Base-by-base conservation (phyloP, 2,797 vertebrate genomes). In the Pseudochirops corinnae region DNA sequence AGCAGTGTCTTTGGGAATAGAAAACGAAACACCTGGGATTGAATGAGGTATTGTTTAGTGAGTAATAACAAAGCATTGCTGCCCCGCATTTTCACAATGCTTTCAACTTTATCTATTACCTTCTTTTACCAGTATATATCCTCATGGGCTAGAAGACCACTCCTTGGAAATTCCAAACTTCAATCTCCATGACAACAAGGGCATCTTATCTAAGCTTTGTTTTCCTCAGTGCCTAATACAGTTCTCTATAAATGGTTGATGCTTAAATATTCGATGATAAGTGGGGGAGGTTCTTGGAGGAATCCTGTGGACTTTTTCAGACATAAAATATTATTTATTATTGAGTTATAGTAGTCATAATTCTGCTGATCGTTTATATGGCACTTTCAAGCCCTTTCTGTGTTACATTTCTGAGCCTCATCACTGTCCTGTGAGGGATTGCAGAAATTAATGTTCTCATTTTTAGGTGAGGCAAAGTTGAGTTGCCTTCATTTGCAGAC, bases 81-180 rank as follows among this genome's bases (percentile, higher is more conserved):
- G 11, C 74, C 53, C 91, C 87, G 67, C n/a, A 91, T 91, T 92
- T 91, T 56, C 82, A 91, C n/a, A 1, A 28, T 90, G 55, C 53
- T 55, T 93, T 74, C 90, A 28, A 26, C 82, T 55, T 67, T 0
- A 92, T 55, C 28, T 16, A 33, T 92, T 91, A 62, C 21, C 57
- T 91, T 33, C 93, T 26, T 67, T 16, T 95, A 92, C 12, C 55
- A 46, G 92, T 92, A 52, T 94, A 52, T 94, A 82, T 92, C 74
- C n/a, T 74, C 1, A 10, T 33, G 46, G 52, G n/a, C 31, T 33
- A 55, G 14, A 90, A 24, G 14, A 0, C 39, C 82, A 0, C 33
- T 93, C 18, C 24, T 29, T 52, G 55, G 50, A 0, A 87, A 31
- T 91, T 74, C 33, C 18, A 39, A n/a, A 74, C n/a, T 39, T 82